Percentiles rank a stretch among this genome's conserved stretches.
Conservation (phyloP, 2,113 vertebrate genomes). For the Erythrocercus mccallii region DNA sequence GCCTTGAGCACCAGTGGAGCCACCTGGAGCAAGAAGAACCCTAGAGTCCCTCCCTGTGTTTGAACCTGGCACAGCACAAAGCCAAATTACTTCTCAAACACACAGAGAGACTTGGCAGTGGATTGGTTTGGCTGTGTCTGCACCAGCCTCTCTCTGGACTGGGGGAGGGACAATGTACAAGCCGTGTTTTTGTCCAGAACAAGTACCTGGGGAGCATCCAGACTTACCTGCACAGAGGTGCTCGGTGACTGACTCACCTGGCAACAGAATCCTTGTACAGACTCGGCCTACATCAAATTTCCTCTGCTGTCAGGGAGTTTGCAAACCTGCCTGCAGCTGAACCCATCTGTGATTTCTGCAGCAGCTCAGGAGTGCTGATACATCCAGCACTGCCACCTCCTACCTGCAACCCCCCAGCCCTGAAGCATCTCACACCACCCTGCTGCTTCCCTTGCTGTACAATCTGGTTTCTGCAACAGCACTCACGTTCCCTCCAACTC, state of each 20-base stretch:
- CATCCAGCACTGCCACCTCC: neutral
- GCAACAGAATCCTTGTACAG: neutral
- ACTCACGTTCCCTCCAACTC: neutral
- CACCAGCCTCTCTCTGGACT: neutral
- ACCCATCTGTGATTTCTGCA: neutral
- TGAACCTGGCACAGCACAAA: neutral
- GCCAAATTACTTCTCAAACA: neutral
- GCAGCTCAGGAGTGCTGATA: neutral
- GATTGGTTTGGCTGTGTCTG: neutral
- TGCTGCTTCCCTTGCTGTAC: neutral
- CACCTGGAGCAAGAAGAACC: neutral
- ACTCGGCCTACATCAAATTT: rapidly evolving
- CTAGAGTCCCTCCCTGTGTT: neutral
- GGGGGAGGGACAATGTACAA: neutral
- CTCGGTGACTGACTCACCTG: neutral
- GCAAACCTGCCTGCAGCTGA: neutral
- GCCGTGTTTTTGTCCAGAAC: neutral
- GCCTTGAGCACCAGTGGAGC: neutral
- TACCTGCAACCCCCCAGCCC: neutral
- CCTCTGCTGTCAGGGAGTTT: neutral
- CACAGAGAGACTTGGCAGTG: neutral
- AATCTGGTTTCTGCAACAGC: neutral
- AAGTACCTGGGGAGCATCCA: neutral
- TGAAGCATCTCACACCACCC: neutral
- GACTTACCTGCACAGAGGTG: neutral